Base-by-base conservation (phyloP, 2,888 invertebrate species). In the Brachypalpus laphriformis region DNA sequence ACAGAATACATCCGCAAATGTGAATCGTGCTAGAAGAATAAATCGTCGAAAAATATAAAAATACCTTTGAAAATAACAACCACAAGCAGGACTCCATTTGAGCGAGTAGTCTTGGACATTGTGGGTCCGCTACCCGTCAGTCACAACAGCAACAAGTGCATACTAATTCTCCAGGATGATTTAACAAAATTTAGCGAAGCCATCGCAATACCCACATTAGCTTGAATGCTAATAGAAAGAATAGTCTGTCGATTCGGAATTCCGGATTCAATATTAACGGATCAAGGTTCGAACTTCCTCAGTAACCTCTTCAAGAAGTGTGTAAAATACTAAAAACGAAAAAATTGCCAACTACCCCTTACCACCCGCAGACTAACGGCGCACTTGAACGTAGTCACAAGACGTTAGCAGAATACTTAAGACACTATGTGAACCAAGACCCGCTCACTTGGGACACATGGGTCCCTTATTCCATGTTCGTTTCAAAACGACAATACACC, bases 31-130 rank as follows among this genome's bases (percentile, higher is more conserved):
- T 14, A 34, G 6, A 22, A 66, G 9, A 49, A 65, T 22, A 31
- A 49, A 20, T 6, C 2, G 1, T 22, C n/a, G 9, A 28, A 18
- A 16, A 65, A 16, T n/a, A 3, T 14, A 6, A 34, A 20, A 49
- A 65, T 65, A 2, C 47, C 65, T 2, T 6, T 51, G 20, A 51
- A 25, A 25, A 42, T 42, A n/a, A 59, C 59, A 0, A 59, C 11
- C 11, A 42, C 59, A 3, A n/a, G n/a, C n/a, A n/a, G n/a, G n/a
- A n/a, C n/a, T n/a, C n/a, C n/a, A n/a, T n/a, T n/a, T n/a, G n/a
- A 59, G 25, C 40, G 34, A n/a, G 16, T 65, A 65, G 47, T 37
- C 11, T 20, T 65, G n/a, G 34, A 65, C 22, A 65, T 65, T 49
- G 65, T 49, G 18, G 34, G 34, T 2, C 49, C 65, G 7, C 8